Percentiles rank a stretch among this genome's conserved stretches.
Conservation (phyloP, 2,113 vertebrate species). For the Ovibos moschatus region DNA sequence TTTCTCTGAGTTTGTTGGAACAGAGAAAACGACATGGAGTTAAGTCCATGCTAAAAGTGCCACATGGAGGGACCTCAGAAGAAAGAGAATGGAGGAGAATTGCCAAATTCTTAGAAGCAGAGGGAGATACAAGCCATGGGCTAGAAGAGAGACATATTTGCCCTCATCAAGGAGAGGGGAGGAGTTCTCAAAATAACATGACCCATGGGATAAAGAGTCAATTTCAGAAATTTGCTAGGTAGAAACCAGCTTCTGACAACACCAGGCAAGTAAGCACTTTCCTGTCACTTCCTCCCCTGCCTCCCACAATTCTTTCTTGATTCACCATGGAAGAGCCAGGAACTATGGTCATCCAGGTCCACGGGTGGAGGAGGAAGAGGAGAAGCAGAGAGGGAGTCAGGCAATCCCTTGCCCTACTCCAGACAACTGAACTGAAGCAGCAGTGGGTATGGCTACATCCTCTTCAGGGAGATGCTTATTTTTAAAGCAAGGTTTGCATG, state of each 20-base stretch:
- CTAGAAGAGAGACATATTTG: neutral
- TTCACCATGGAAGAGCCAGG: neutral
- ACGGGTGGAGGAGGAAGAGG: neutral
- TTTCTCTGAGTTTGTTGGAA: neutral
- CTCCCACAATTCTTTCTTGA: neutral
- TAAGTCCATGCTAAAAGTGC: neutral
- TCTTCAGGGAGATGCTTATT: neutral
- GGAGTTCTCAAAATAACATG: neutral
- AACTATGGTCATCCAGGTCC: neutral
- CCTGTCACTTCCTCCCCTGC: neutral
- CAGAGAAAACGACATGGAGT: neutral
- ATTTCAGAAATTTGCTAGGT: neutral
- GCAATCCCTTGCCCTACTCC: too few relatives aligned
- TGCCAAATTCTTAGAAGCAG: neutral
- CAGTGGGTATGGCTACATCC: neutral
- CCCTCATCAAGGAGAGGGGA: neutral
- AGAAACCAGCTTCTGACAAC: neutral
- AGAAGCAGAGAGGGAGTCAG: neutral
- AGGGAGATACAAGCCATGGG: neutral
- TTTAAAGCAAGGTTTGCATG: conserved; percentile 3
- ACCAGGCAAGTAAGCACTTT: neutral
- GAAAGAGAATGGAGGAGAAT: neutral
- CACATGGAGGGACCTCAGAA: neutral
- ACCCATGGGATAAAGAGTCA: neutral
- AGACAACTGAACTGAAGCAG: neutral